phyloP scores from a whole-genome alignment of 2,113 vertebrate genomes.

The Sardina pilchardus region DNA sequence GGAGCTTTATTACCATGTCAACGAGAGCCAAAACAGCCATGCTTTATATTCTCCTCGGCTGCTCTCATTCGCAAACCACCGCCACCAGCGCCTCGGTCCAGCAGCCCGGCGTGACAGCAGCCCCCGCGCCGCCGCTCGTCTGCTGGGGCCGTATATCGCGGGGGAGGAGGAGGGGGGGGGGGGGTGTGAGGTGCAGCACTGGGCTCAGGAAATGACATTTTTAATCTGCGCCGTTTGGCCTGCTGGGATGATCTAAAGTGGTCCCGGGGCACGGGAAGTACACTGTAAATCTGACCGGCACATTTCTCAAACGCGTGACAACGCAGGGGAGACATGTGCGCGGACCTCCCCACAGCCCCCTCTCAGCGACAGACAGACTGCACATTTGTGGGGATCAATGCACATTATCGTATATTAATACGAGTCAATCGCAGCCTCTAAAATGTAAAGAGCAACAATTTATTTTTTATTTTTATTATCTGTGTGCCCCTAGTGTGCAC shows the following conservation, averaged over 20 bases:
- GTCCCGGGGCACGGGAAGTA: slow-evolving; percentile 36
- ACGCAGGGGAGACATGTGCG: neutral
- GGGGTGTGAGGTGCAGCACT: slow-evolving; percentile 30
- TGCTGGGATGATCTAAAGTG: slow-evolving; percentile 58
- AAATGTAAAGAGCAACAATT: neutral
- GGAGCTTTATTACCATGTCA: slow-evolving; percentile 56
- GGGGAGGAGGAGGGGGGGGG: neutral
- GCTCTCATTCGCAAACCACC: neutral
- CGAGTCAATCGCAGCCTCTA: neutral
- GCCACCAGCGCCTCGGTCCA: neutral
- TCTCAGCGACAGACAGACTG: neutral
- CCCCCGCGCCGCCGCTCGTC: slow-evolving; percentile 36
- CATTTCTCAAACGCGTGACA: slow-evolving; percentile 42
- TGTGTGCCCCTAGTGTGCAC: neutral
- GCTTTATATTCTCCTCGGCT: slow-evolving; percentile 40
- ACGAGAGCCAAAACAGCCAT: slow-evolving; percentile 49
- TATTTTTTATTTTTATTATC: neutral
- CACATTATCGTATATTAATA: neutral
- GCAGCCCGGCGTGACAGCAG: slow-evolving; percentile 36
- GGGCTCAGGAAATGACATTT: slow-evolving; percentile 62
- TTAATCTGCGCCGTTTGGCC: slow-evolving; percentile 60
- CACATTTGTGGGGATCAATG: neutral
- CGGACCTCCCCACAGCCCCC: neutral
- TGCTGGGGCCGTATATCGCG: slow-evolving; percentile 49
- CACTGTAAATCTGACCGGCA: slow-evolving; percentile 55